phyloP scores from a whole-genome alignment of 2,888 invertebrate genomes.

The Dicranocentrus wangi region DNA sequence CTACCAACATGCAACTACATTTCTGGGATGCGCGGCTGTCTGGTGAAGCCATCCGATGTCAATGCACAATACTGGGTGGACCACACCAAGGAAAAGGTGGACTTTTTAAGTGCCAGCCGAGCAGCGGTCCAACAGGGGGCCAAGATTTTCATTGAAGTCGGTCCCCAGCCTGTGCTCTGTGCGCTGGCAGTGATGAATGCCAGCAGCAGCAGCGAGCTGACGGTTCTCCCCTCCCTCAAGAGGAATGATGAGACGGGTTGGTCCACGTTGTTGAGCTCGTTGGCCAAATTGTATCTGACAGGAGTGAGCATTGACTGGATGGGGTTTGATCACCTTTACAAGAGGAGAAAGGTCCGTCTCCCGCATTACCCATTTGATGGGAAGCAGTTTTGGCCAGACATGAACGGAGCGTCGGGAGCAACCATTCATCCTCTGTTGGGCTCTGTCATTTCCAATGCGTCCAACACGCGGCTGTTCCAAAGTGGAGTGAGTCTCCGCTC shows the following conservation, averaged over 20 bases:
- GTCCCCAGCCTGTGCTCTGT: constrained; percentile 55
- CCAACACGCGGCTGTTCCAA: constrained; percentile 7
- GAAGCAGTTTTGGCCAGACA: constrained; percentile 47
- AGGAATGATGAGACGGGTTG: background rate
- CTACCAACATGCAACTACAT: constrained; percentile 14
- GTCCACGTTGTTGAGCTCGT: background rate
- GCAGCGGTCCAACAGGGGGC: constrained; percentile 13
- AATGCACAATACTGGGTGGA: constrained; percentile 6
- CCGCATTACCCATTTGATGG: constrained; percentile 58
- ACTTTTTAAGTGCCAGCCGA: background rate
- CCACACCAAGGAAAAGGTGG: constrained; percentile 3
- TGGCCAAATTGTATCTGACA: constrained; percentile 11
- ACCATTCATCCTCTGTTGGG: constrained; percentile 9
- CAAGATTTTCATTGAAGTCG: constrained; percentile 45
- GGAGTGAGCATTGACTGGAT: constrained; percentile 49
- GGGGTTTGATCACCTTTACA: constrained; percentile 42
- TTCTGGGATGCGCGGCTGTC: constrained; percentile 20
- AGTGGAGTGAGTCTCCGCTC: background rate
- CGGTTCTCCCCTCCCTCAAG: background rate
- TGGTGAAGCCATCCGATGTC: background rate
- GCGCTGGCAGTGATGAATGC: constrained; percentile 26
- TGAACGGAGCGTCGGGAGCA: background rate
- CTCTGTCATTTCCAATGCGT: background rate
- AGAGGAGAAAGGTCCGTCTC: background rate
- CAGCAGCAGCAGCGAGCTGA: background rate